Evolutionary conservation across 2,797 vertebrate genomes (phyloP), one percentile per base, ranked within the genome.

Genomic region (Psittacula echo): DNA sequence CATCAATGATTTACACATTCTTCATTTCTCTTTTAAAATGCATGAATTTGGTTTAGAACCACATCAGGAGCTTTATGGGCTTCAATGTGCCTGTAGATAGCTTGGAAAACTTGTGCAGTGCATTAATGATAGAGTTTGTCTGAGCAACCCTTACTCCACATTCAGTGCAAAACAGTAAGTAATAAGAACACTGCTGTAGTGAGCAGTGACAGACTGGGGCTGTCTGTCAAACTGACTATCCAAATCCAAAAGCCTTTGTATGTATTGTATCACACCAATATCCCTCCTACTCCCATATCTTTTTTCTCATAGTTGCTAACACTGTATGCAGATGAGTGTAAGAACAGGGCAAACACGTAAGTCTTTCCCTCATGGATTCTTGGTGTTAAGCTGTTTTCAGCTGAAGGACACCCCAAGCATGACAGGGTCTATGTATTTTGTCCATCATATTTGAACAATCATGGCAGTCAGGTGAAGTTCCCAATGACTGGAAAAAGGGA

Each of bases 321-420:
- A 70, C 10, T 2, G 0, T 41, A 5, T 0, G 6, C 15, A n/a
- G 18, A 62, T 0, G 4, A 45, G 23, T 45, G 3, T 48, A 50
- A 80, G 42, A 73, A 32, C 23, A 30, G 42, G 21, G 19, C 32
- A 79, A 71, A 58, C 0, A 7, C 0, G 0, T 39, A 42, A 72
- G 27, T 26, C 51, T 79, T 85, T 62, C 60, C 8, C 6, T 58
- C 7, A 3, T 66, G 39, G 34, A n/a, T 87, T 79, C 29, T 58
- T 5, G 1, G 4, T 60, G 10, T 80, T 60, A 7, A 16, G 42
- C n/a, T 4, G 5, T 70, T 83, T 90, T 83, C 45, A 75, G 34
- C 34, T 70, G 24, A 32, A 58, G 54, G 41, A 51, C 10, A 37
- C 66, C 29, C 24, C 26, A 64, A 37, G 9, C 12, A 71, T 84